Evolutionary conservation across 2,797 vertebrate genomes (phyloP).

Genomic region (Enteromius mattozi): DNA sequence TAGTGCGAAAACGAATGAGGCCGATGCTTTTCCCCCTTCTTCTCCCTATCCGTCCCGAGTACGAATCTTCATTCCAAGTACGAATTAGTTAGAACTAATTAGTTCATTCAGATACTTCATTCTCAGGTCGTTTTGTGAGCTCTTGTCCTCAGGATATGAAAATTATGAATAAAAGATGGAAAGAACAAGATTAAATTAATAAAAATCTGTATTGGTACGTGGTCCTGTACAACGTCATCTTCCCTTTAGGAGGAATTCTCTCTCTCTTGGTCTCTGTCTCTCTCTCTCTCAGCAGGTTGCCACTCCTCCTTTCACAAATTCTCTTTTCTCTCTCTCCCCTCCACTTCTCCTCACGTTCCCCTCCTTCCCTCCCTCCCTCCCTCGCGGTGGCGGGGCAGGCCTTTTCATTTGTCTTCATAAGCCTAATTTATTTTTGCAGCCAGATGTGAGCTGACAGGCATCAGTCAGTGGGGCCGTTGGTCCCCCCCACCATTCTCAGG

Average conservation of each 20-base stretch:
- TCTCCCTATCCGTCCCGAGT: background rate
- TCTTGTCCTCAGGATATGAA: conserved; percentile 24
- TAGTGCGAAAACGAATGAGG: background rate
- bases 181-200: conserved; percentile 20
- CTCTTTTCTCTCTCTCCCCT: conserved; percentile 22
- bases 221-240: background rate
- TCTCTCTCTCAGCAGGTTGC: conserved; percentile 53
- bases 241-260: conserved; percentile 44
- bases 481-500: conserved; percentile 74
- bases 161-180: conserved; percentile 27
- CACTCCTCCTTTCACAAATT: conserved; percentile 58
- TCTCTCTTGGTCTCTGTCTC: conserved; percentile 49
- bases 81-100: conserved; percentile 18
- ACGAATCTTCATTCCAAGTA: conserved; percentile 15
- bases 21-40: background rate
- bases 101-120: conserved; percentile 21
- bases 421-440: conserved; percentile 98
- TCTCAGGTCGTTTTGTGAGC: conserved; percentile 9
- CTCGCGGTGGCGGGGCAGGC: conserved; percentile 75
- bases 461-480: conserved; percentile 85
- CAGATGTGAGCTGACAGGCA: conserved; percentile 99
- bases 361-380: conserved; percentile 52
- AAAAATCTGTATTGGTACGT: conserved; percentile 10
- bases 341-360: conserved; percentile 5
- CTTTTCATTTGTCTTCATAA: conserved; percentile 98